phyloP scores from a whole-genome alignment of 2,888 invertebrate genomes.

The Ophioninae sp. region DNA sequence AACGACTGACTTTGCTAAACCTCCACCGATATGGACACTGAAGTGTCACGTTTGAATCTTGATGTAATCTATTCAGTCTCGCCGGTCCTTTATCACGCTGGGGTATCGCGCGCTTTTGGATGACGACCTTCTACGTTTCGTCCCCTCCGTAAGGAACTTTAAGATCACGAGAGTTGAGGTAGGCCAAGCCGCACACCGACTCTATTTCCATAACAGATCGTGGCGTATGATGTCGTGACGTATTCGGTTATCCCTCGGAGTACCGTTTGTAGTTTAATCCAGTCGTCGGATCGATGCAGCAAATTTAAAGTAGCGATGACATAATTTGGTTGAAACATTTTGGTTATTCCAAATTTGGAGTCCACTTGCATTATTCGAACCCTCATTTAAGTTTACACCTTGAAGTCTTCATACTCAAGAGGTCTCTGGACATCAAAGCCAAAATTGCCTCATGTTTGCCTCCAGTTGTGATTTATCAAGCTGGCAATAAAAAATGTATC shows the following conservation, averaged over 20 bases:
- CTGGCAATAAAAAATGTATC: background rate
- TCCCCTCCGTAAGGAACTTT: background rate
- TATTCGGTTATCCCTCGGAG: background rate
- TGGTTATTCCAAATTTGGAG: too few species aligned
- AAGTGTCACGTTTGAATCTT: constrained; percentile 11
- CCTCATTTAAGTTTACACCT: too few species aligned
- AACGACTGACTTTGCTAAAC: background rate
- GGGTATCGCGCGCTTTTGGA: background rate
- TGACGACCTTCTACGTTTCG: background rate
- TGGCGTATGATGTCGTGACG: constrained; percentile 35
- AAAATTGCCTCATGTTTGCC: background rate
- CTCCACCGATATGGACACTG: constrained; percentile 13
- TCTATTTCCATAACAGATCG: constrained; percentile 24
- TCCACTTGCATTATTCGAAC: too few species aligned
- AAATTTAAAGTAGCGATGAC: background rate
- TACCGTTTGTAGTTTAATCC: background rate
- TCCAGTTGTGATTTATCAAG: background rate
- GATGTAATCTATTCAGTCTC: constrained; percentile 24
- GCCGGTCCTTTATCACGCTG: background rate
- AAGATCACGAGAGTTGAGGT: constrained; percentile 12
- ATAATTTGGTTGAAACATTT: background rate
- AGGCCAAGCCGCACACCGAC: constrained; percentile 16
- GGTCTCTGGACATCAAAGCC: background rate
- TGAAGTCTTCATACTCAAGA: too few species aligned
- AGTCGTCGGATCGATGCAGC: background rate